A percentile compares a stretch with the other conserved stretches of the same genome.
Evolutionary conservation across 2,113 vertebrate species (phyloP).

Genomic region (Hucho hucho): DNA sequence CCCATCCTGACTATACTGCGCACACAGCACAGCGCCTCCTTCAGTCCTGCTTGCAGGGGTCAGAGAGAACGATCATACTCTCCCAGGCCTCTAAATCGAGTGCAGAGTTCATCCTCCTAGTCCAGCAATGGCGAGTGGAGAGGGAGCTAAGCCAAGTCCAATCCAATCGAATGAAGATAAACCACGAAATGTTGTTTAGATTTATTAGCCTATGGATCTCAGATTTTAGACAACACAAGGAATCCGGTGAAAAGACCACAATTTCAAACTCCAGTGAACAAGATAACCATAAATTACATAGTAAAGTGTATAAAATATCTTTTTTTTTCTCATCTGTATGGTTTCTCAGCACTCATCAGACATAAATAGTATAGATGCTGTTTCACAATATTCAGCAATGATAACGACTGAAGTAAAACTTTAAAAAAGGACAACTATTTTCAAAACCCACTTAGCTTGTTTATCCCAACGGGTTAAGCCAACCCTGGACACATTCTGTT

Average conservation of each 20-base stretch:
- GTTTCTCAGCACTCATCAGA: slow-evolving; percentile 7
- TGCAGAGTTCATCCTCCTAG: slow-evolving; percentile 2
- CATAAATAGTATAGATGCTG: not conserved
- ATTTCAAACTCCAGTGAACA: slow-evolving; percentile 40
- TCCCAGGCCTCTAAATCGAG: slow-evolving; percentile 45
- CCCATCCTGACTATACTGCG: slow-evolving; percentile 2
- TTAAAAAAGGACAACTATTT: slow-evolving; percentile 23
- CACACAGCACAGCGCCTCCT: not conserved
- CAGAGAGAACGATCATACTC: slow-evolving; percentile 37
- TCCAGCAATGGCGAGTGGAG: not conserved
- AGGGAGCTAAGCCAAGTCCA: slow-evolving; percentile 22
- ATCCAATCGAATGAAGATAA: slow-evolving; percentile 35
- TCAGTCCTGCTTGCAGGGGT: slow-evolving; percentile 29
- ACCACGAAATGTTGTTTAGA: slow-evolving; percentile 8
- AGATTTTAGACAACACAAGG: slow-evolving; percentile 40
- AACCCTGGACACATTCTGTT: slow-evolving; percentile 9
- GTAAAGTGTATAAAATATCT: slow-evolving; percentile 21
- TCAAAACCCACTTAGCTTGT: slow-evolving; percentile 11
- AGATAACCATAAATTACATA: slow-evolving; percentile 24
- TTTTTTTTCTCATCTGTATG: not conserved
- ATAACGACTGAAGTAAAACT: slow-evolving; percentile 15
- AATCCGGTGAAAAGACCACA: slow-evolving; percentile 33
- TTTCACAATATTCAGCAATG: slow-evolving; percentile 9
- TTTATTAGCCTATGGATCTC: slow-evolving; percentile 38
- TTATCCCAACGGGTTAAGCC: slow-evolving; percentile 22